Base-by-base conservation (phyloP, 2,888 invertebrate species). In the Halictus ligatus region DNA sequence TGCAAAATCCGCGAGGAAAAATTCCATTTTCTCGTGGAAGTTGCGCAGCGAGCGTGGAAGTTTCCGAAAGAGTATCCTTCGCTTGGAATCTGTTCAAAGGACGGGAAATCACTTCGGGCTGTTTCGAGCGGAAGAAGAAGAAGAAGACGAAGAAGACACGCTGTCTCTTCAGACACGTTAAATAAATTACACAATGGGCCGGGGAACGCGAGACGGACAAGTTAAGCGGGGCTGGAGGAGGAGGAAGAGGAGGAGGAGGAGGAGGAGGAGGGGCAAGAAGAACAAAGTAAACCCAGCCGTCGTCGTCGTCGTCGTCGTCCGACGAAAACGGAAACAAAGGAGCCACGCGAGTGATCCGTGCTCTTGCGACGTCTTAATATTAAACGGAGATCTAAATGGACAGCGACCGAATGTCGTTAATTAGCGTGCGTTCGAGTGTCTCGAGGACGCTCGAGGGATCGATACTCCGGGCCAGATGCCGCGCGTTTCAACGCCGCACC, bases 341-440 rank as follows among this genome's bases (percentile, higher is more conserved):
- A 81, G 78, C 13, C 29, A 76, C 40, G n/a, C n/a, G 69, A 43
- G 13, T 10, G 64, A 60, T 43, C 58, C 67, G 54, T 76, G 43
- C 58, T 64, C 67, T 73, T 8, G 5, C 54, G 13, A 35, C 58
- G 43, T 64, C 43, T 75, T 75, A 75, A 69, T 85, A 81, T 84
- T 80, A 85, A 87, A 73, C 29, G 81, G 60, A 48, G 84, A 81
- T 79, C 75, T 40, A 81, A 83, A 84, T 74, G 50, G 73, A 13
- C 76, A 75, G 54, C 78, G 75, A 82, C 78, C 50, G 75, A 74
- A 81, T 83, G 75, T 79, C 78, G 82, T 89, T 90, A 90, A 90
- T 90, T 90, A 90, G 78, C 78, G 79, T 29, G 71, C 60, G 75
- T 81, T 78, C 77, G 78, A 85, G 78, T 80, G 72, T 72, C 83